These are phyloP conservation scores for Hassar affinis DNA, from an alignment of 2,113 vertebrate genomes.

Conservation along the genomic window DNA sequence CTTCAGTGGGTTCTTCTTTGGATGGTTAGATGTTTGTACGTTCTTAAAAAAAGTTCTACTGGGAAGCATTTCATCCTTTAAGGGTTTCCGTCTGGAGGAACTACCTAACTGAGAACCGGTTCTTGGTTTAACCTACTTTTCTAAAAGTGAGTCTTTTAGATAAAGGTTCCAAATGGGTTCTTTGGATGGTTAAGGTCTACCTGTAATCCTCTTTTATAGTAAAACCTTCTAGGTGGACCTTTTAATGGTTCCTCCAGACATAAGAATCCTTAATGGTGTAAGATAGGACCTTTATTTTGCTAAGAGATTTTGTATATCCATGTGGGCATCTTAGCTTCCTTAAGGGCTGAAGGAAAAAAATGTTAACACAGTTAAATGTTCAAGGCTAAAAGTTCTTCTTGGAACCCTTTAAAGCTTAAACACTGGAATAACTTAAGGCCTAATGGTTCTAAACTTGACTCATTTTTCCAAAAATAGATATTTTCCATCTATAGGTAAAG, in stretches of 20 bases:
- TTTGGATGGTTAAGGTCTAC: neutral
- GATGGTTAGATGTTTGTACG: neutral
- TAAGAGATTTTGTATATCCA: too few species aligned
- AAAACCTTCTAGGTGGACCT: neutral
- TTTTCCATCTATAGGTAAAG: neutral
- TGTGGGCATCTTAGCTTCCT: neutral
- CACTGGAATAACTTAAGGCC: neutral
- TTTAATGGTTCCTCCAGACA: neutral
- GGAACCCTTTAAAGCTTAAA: neutral
- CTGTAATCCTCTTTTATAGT: neutral
- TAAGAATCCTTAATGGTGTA: neutral
- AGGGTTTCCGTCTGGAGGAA: neutral
- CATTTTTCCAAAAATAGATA: neutral
- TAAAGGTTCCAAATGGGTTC: neutral
- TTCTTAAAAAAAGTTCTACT: neutral
- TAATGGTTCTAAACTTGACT: neutral
- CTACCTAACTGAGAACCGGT: neutral
- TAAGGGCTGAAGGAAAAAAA: neutral
- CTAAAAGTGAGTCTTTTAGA: neutral
- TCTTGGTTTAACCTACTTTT: neutral
- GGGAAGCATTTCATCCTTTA: neutral
- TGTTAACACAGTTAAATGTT: neutral
- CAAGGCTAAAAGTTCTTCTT: neutral
- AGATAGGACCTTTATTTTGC: neutral
- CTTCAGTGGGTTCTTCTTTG: neutral